Percentiles rank a stretch among this genome's conserved stretches.
These are phyloP conservation scores for Pocillopora damicornis DNA, from an alignment of 64 coral and sea anemone genomes.

Conservation along the genomic window DNA sequence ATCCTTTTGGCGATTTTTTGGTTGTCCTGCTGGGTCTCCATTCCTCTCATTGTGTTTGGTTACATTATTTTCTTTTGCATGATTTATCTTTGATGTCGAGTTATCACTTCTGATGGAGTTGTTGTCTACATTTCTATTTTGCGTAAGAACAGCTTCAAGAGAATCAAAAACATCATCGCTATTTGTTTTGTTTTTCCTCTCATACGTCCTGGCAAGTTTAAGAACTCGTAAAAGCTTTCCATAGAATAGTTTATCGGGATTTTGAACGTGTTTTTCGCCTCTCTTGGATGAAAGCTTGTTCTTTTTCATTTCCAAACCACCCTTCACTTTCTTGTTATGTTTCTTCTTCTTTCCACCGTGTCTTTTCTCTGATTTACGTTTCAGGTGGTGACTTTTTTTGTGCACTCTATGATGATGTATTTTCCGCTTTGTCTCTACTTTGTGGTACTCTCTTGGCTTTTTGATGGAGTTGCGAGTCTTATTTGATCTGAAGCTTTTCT, in stretches of 20 bases:
- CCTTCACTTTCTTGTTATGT: conserved; percentile 25
- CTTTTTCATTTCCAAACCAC: not conserved
- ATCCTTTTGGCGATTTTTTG: not conserved
- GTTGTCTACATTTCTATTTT: conserved; percentile 5
- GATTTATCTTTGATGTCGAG: not conserved
- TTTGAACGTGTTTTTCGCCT: not conserved
- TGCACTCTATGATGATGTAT: not conserved
- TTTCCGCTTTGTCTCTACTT: not conserved
- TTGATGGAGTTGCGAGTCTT: not conserved
- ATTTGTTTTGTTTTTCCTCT: not conserved
- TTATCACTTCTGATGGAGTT: not conserved
- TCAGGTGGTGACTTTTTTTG: not conserved
- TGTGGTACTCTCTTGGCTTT: not conserved
- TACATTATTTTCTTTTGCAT: not conserved
- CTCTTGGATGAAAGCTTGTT: not conserved
- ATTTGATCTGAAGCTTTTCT: not conserved
- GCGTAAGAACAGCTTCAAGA: conserved; percentile 17
- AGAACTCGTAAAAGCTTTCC: conserved; percentile 59
- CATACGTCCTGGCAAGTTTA: conserved; percentile 34
- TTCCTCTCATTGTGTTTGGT: not conserved
- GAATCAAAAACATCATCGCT: conserved; percentile 2
- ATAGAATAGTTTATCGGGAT: conserved; percentile 44
- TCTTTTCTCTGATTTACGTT: not conserved
- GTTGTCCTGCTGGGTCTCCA: conserved; percentile 19
- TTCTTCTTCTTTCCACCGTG: conserved; percentile 13